A percentile compares a stretch with the other conserved stretches of the same genome.
Conservation (phyloP, 2,888 invertebrate species). For the Himalopsyche tibetana region DNA sequence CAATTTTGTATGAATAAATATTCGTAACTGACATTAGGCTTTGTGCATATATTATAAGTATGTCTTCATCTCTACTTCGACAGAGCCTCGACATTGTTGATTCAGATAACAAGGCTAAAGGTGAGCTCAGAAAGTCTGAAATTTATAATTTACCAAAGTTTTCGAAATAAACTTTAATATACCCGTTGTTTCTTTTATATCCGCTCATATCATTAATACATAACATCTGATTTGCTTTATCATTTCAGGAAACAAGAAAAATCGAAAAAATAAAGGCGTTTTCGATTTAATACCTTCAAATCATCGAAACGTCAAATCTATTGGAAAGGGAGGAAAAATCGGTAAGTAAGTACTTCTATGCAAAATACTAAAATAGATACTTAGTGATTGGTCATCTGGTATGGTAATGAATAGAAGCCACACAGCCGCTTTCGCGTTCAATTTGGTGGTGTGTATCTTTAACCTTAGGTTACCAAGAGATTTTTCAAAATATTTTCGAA, state of each 20-base stretch:
- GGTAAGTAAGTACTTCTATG: slow-evolving; percentile 65
- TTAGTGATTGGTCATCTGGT: too few relatives aligned
- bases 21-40: too few relatives aligned
- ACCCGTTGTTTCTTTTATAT: background rate
- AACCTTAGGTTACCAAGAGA: too few relatives aligned
- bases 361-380: too few relatives aligned
- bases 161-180: background rate
- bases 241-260: slow-evolving; percentile 70
- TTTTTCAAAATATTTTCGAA: too few relatives aligned
- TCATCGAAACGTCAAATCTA: slow-evolving; percentile 67
- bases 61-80: slow-evolving; percentile 78
- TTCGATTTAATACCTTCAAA: slow-evolving; percentile 69
- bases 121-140: slow-evolving; percentile 66
- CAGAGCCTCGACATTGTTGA: slow-evolving; percentile 78
- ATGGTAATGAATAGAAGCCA: too few relatives aligned
- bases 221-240: slow-evolving; percentile 47
- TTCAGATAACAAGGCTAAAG: slow-evolving; percentile 68
- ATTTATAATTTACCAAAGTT: background rate
- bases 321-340: slow-evolving; percentile 67
- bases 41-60: slow-evolving; percentile 32
- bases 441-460: too few relatives aligned
- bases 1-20: too few relatives aligned
- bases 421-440: too few relatives aligned
- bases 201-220: background rate
- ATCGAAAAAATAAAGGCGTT: slow-evolving; percentile 69